These are phyloP conservation scores for Ormia ochracea DNA, from an alignment of 2,888 invertebrate genomes.

Conservation along the genomic window DNA sequence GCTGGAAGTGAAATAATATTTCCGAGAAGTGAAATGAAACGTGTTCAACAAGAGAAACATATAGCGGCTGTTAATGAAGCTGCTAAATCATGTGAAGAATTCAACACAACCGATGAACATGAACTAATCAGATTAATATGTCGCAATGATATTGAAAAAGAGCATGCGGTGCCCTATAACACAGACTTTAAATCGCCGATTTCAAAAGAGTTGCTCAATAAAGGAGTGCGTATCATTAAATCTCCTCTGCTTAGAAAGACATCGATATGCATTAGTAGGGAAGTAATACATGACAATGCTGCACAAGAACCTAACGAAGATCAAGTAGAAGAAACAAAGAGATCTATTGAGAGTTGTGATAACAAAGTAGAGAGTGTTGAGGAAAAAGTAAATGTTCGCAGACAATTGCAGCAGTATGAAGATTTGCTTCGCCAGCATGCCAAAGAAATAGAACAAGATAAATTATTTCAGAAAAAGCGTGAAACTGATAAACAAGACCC, in stretches of 20 bases:
- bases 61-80: slow-evolving; percentile 5
- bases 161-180: neutral
- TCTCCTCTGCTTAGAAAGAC: slow-evolving; percentile 65
- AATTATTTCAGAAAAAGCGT: slow-evolving; percentile 11
- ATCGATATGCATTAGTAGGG: slow-evolving; percentile 58
- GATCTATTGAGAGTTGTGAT: neutral
- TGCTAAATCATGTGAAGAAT: slow-evolving; percentile 51
- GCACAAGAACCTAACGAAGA: slow-evolving; percentile 56
- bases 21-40: neutral
- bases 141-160: neutral
- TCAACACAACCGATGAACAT: slow-evolving; percentile 62
- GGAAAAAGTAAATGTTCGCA: slow-evolving; percentile 62
- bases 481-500: slow-evolving; percentile 46
- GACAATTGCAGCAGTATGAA: slow-evolving; percentile 67
- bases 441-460: slow-evolving; percentile 57
- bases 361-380: neutral
- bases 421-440: slow-evolving; percentile 65
- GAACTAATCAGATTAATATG: slow-evolving; percentile 63
- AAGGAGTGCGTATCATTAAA: slow-evolving; percentile 59
- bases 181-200: neutral
- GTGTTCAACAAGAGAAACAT: neutral
- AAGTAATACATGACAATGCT: slow-evolving; percentile 63
- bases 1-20: neutral
- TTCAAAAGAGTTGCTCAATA: neutral
- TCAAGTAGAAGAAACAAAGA: neutral